A percentile compares a stretch with the other conserved stretches of the same genome.
Conservation (phyloP, 2,113 vertebrate species). For the Orthonyx spaldingii region DNA sequence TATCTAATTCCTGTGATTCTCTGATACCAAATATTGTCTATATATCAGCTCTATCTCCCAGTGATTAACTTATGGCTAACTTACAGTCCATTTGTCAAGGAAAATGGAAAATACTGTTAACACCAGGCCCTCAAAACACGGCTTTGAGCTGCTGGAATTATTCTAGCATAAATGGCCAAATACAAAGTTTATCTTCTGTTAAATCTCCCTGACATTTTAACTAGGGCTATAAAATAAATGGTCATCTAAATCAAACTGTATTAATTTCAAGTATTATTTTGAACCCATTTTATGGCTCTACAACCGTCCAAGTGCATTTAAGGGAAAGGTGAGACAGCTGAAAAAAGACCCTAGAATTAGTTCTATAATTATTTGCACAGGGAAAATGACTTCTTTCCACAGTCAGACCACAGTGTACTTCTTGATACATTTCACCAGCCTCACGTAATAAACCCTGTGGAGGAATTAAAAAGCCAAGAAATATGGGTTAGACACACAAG, state of each 20-base stretch:
- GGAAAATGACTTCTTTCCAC: slow-evolving; percentile 14
- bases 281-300: not conserved
- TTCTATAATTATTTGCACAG: slow-evolving; percentile 29
- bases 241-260: slow-evolving; percentile 45
- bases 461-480: slow-evolving; percentile 34
- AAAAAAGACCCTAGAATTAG: slow-evolving; percentile 30
- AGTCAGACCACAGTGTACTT: not conserved
- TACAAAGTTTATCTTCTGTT: slow-evolving; percentile 43
- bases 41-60: not conserved
- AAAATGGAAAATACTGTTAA: not conserved
- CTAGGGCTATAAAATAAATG: slow-evolving; percentile 25
- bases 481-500: not conserved
- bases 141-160: not conserved
- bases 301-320: not conserved
- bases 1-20: not conserved
- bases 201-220: slow-evolving; percentile 42
- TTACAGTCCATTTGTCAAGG: not conserved
- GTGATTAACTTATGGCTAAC: not conserved
- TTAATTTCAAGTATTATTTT: slow-evolving; percentile 53
- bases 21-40: not conserved
- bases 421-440: slow-evolving; percentile 5
- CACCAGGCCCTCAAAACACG: not conserved
- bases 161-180: slow-evolving; percentile 2
- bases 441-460: not conserved
- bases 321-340: not conserved